A percentile compares a stretch with the other conserved stretches of the same genome.
Conservation (phyloP, 2,113 vertebrate species). For the Callionymus lyra region DNA sequence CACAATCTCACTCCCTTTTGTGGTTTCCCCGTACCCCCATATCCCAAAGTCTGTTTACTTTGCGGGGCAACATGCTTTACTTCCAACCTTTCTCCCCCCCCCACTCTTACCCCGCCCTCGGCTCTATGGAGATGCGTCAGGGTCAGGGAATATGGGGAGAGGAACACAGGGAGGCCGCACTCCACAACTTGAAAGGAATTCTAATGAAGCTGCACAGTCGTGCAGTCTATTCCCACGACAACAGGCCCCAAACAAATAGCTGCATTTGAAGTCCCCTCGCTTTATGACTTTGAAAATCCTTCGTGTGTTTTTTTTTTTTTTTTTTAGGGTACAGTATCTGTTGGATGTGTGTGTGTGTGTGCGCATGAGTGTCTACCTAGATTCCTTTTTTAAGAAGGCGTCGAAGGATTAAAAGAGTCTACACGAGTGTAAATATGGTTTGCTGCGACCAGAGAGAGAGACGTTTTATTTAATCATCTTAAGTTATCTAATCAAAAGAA, state of each 20-base stretch:
- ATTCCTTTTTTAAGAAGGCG: slow-evolving; percentile 34
- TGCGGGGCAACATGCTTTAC: slow-evolving; percentile 28
- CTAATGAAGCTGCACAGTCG: slow-evolving; percentile 71
- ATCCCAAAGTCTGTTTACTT: slow-evolving; percentile 8
- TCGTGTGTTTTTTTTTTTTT: slow-evolving; percentile 44
- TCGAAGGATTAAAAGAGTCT: slow-evolving; percentile 54
- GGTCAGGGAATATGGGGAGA: slow-evolving; percentile 72
- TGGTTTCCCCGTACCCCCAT: slow-evolving; percentile 7
- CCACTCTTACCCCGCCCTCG: slow-evolving; percentile 54
- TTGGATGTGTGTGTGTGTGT: slow-evolving; percentile 13
- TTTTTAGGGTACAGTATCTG: slow-evolving; percentile 45
- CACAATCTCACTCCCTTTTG: slow-evolving; percentile 40
- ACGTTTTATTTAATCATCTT: no score
- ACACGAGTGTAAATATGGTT: slow-evolving; percentile 47
- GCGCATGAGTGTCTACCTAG: slow-evolving; percentile 19
- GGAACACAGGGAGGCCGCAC: slow-evolving; percentile 68
- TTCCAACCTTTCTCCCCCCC: slow-evolving; percentile 22
- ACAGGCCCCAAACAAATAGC: slow-evolving; percentile 77
- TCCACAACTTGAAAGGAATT: slow-evolving; percentile 76
- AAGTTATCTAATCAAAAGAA: no score
- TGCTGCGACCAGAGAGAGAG: slow-evolving; percentile 40
- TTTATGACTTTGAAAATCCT: slow-evolving; percentile 69
- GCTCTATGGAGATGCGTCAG: slow-evolving; percentile 60
- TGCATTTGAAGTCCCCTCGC: slow-evolving; percentile 75
- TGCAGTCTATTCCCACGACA: slow-evolving; percentile 71